Conservation (phyloP, 2,113 vertebrate genomes). For the Ranitomeya variabilis region DNA sequence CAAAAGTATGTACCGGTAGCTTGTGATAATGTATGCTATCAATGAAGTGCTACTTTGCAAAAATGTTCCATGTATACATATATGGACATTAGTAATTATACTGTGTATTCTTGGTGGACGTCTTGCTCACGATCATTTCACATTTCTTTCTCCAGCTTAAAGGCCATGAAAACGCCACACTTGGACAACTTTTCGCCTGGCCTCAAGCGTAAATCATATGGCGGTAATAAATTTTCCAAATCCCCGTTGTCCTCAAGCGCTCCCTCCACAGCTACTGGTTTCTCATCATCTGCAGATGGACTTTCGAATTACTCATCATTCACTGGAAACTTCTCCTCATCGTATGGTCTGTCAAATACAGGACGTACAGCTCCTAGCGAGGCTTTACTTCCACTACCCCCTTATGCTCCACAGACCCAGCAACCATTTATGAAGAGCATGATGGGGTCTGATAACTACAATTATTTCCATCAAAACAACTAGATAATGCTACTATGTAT, state of each 20-base stretch:
- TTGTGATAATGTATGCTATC: too few species aligned
- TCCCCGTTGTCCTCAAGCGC: too few species aligned
- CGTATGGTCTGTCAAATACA: not conserved
- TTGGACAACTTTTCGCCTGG: not conserved
- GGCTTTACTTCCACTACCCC: conserved; percentile 10
- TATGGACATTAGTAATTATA: not conserved
- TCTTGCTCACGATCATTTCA: not conserved
- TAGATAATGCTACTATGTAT: conserved; percentile 65
- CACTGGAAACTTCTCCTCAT: not conserved
- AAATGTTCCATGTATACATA: not conserved
- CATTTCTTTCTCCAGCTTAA: conserved; percentile 12
- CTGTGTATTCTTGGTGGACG: not conserved
- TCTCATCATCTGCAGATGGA: not conserved
- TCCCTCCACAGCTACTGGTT: not conserved
- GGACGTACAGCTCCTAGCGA: not conserved
- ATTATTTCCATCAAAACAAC: conserved; percentile 67
- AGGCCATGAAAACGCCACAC: not conserved
- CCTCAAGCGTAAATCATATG: not conserved
- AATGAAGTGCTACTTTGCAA: not conserved
- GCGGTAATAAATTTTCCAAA: not conserved
- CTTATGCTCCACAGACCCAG: conserved; percentile 14
- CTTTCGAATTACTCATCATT: not conserved
- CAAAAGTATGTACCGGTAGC: too few species aligned
- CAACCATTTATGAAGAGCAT: conserved; percentile 72
- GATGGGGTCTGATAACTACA: conserved; percentile 69